Evolutionary conservation across 2,797 vertebrate genomes (phyloP).

Genomic region (Lepilemur ruficaudatus): DNA sequence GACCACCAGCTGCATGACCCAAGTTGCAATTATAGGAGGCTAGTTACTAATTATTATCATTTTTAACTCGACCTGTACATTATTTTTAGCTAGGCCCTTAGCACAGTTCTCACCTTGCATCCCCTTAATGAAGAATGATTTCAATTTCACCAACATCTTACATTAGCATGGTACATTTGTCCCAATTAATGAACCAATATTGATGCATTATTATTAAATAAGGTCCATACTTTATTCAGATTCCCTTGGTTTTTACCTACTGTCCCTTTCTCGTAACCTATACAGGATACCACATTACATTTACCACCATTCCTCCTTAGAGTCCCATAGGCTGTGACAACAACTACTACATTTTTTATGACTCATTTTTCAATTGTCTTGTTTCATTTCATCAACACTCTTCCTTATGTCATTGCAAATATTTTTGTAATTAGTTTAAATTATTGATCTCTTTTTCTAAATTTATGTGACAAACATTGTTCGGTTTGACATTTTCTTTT

Average conservation of each 20-base stretch:
- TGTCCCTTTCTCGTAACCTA: background rate
- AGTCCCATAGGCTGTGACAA: background rate
- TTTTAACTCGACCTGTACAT: too few species aligned
- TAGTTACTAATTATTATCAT: too few species aligned
- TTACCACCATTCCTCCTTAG: background rate
- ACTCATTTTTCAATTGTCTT: background rate
- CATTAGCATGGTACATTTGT: background rate
- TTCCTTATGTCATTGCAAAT: background rate
- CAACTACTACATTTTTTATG: background rate
- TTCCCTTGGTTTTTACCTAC: background rate
- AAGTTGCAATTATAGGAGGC: too few species aligned
- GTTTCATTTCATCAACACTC: background rate
- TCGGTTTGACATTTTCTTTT: background rate
- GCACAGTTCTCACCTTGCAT: too few species aligned
- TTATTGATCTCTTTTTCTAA: background rate
- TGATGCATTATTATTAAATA: background rate
- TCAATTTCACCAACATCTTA: background rate
- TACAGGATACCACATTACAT: background rate
- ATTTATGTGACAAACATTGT: background rate
- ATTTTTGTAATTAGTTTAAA: slow-evolving; percentile 15
- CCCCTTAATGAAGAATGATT: too few species aligned
- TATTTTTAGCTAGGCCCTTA: too few species aligned
- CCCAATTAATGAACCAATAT: background rate
- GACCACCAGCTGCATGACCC: too few species aligned
- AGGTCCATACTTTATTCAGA: background rate